Evolutionary conservation across 2,113 vertebrate genomes (phyloP), one percentile per base, ranked within the genome.

Genomic region (Rhodinocichla rosea): DNA sequence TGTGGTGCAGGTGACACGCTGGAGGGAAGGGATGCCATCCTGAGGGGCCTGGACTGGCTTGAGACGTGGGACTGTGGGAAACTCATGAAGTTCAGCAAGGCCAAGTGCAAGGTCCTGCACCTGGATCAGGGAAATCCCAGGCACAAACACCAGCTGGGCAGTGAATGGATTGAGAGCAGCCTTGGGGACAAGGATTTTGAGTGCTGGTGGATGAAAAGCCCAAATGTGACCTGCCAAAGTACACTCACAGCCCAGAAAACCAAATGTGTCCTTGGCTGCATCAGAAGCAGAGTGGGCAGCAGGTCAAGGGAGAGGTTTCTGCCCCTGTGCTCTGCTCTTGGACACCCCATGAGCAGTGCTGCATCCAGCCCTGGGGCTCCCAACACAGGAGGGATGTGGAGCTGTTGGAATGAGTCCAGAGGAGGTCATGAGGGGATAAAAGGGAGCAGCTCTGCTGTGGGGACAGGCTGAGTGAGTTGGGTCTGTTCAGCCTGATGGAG

Each of bases 211-310:
- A 39, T 68, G 39, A n/a, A 75, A 68, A 89, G 28, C n/a, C 75
- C 87, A 30, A 68, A 26, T 39, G 4, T 26, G 52, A n/a, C 20
- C 37, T 81, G 37, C 33, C 23, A 39, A 39, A 28, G 14, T 53
- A n/a, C 21, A 6, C 16, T 59, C 0, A 0, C 23, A 68, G n/a
- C 16, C 39, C 13, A 13, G 62, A 82, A 40, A 60, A 19, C 13
- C 45, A 68, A 22, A 45, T 0, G 3, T 52, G 33, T n/a, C 45
- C 33, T 37, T 32, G 53, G 27, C 45, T 74, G 52, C 13, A 17
- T 20, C 45, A 52, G 57, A 64, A 73, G 44, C 33, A 59, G 37
- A 5, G 19, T 4, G 7, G 13, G 23, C 39, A 89, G 24, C 32
- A 42, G 57, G 15, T 49, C 22, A 42, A 44, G 50, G 18, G 18